Evolutionary conservation across 2,113 vertebrate species (phyloP), one percentile per base, ranked within the genome.

Genomic region (Macquaria australasica): DNA sequence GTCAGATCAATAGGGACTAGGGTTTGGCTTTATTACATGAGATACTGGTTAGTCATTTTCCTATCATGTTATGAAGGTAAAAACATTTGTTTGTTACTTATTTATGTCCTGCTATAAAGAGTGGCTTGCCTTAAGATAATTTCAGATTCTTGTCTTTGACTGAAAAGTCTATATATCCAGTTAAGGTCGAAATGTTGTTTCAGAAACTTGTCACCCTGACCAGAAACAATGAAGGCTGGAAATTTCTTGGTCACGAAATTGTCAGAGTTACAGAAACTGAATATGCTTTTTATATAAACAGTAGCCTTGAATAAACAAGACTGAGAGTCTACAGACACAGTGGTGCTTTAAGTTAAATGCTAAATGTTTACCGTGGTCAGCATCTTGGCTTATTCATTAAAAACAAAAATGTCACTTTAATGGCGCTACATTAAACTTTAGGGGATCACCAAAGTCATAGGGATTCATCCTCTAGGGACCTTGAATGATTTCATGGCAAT

Each of bases 241-340:
- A 37, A 66, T 67, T 48, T 63, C 25, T 50, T 51, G 18, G 2
- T 55, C 53, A 74, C 18, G 76, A 59, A 68, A 45, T 20, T 73
- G 69, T 76, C 37, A 39, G 51, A 34, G 67, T 66, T 8, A 41
- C 37, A 84, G 53, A 68, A 81, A 81, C 15, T 12, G 45, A 73
- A 81, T 81, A 77, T 62, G 15, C 31, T 18, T 56, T 31, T 43
- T 4, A 56, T 53, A 16, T 14, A 14, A 55, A 53, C n/a, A 67
- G n/a, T 4, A 28, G 25, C 37, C 10, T 20, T 67, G 31, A 34
- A 34, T 34, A 34, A 34, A 60, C 15, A 68, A 48, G 28, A 8
- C 8, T 5, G 9, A 45, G 31, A 71, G 2, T 67, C n/a, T 28
- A 55, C 50, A 68, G 25, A 20, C 73, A 23, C 25, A 25, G 59